phyloP scores from a whole-genome alignment of 1,140 invertebrate genomes.

The Ceratina australensis region DNA sequence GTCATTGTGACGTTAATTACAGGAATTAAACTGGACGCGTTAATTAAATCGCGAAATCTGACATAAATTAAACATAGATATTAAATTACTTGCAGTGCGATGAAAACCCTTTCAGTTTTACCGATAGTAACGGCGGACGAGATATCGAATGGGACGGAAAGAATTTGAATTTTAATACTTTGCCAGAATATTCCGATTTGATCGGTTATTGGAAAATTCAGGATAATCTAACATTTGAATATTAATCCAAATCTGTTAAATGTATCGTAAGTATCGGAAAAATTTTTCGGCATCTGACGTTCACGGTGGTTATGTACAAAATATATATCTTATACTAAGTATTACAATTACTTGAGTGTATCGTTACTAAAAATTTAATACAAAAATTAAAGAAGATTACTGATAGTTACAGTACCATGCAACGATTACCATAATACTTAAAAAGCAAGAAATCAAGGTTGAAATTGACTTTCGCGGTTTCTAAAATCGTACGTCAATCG shows the following conservation, averaged over 20 bases:
- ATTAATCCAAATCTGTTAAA: neutral
- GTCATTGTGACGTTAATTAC: constrained; percentile 28
- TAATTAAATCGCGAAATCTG: constrained; percentile 1
- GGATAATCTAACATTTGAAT: neutral
- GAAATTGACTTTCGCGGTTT: neutral
- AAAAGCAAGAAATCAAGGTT: neutral
- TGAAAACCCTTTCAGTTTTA: constrained; percentile 1
- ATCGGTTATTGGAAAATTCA: neutral
- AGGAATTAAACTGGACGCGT: constrained; percentile 23
- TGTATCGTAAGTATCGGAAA: neutral
- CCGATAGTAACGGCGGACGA: neutral
- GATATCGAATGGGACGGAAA: neutral
- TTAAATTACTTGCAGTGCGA: constrained; percentile 23
- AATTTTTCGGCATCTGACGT: neutral
- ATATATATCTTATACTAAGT: too few relatives aligned
- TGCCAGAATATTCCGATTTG: neutral
- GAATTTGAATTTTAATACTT: constrained; percentile 16
- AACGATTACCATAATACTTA: too few relatives aligned
- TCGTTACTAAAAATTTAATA: too few relatives aligned
- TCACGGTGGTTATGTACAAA: too few relatives aligned
- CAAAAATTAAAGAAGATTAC: too few relatives aligned
- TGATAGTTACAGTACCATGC: too few relatives aligned
- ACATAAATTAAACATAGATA: neutral
- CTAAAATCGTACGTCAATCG: neutral
- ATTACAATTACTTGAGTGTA: too few relatives aligned